Base-by-base conservation (phyloP, 2,797 vertebrate genomes). In the Girardinus metallicus region DNA sequence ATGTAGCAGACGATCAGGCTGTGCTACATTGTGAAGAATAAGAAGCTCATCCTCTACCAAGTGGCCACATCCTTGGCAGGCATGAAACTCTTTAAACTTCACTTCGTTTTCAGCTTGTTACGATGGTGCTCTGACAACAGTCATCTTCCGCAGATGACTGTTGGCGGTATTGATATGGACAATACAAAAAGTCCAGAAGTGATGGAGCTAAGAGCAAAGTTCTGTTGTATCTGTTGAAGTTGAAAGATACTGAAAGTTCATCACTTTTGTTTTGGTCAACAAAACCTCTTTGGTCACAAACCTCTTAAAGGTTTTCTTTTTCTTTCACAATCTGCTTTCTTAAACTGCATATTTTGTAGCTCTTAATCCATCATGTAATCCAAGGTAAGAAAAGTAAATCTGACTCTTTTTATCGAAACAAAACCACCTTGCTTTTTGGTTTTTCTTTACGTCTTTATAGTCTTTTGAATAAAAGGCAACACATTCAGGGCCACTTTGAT, bases 21-120 rank as follows among this genome's bases (percentile, higher is more conserved):
- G 3, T 73, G 39, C 23, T 64, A 36, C 34, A 10, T 36, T 49
- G 60, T 80, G 64, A 73, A 81, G 8, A 57, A 79, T 15, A 36
- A 79, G 53, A 83, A 78, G 34, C 66, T 78, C 76, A 83, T 74
- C 41, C 79, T 77, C 34, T 81, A 51, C 23, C 41, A 80, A n/a
- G 78, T 62, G 73, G 80, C 29, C 57, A 62, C 70, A 0, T 78
- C 71, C 60, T 1, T 87, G 78, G 60, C 13, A 34, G 15, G 31
- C 16, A 36, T 64, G 31, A 64, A 64, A 36, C 31, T 64, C 31
- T 64, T 64, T 36, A 64, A 64, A 36, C 5, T 64, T 10, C 31
- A 21, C 60, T 36, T 36, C 8, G 7, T 64, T 9, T 36, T 34
- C 7, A 64, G 16, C 46, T 18, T 18, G 46, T 18, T 64, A 6